Percentiles rank a stretch among this genome's conserved stretches.
Evolutionary conservation across 2,113 vertebrate genomes (phyloP).

Genomic region (Anolis sagrei): DNA sequence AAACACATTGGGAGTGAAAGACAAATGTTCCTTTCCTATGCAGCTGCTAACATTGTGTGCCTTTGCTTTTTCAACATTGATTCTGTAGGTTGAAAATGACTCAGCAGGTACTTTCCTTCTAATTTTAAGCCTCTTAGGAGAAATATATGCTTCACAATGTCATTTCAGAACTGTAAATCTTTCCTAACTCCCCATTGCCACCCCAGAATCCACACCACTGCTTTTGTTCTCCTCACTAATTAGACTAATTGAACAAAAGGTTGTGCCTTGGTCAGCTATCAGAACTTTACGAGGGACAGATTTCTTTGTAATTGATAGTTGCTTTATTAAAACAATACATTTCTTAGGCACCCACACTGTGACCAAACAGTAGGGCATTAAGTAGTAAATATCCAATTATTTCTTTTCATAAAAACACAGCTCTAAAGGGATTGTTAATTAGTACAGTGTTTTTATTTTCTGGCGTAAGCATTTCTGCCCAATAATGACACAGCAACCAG

Average conservation of each 20-base stretch:
- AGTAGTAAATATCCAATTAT: background rate
- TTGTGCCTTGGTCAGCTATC: constrained; percentile 3
- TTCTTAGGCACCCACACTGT: background rate
- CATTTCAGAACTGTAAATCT: background rate
- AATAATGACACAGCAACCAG: background rate
- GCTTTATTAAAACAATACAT: constrained; percentile 7
- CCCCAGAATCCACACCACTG: background rate
- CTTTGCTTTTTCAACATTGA: background rate
- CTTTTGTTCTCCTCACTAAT: background rate
- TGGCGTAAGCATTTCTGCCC: background rate
- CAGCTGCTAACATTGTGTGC: background rate
- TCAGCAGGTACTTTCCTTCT: background rate
- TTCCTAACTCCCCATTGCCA: background rate
- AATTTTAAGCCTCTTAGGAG: background rate
- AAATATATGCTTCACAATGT: background rate
- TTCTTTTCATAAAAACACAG: background rate
- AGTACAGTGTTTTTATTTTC: background rate
- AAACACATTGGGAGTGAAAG: background rate
- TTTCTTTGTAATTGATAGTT: background rate
- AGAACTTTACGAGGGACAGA: background rate
- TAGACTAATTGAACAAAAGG: background rate
- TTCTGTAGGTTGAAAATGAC: background rate
- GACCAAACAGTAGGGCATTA: background rate
- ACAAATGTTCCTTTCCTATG: background rate
- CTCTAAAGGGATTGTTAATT: background rate